Base-by-base conservation (phyloP, 1,140 invertebrate species). In the Maconellicoccus hirsutus region DNA sequence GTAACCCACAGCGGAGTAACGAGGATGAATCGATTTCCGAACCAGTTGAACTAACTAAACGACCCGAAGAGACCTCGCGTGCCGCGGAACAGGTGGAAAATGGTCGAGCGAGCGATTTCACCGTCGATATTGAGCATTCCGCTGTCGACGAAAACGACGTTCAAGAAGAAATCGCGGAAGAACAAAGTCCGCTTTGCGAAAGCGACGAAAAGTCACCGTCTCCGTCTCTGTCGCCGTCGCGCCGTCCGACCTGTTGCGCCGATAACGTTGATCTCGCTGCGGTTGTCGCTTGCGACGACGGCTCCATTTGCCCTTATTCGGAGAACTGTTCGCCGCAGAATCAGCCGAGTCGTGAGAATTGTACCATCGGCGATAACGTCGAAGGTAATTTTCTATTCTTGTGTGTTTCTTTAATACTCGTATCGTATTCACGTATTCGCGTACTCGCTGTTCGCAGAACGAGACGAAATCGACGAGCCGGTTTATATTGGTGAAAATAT, bases 61-160 rank as follows among this genome's bases (percentile, higher is more conserved):
- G 71, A 33, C 52, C n/a, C 14, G 71, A 19, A 70, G 38, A 71
- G 59, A 25, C 14, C 33, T 59, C 52, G 4, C 70, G 8, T 26
- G 52, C 29, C 33, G 72, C 26, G 33, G 59, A 71, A 29, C 61
- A 72, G 73, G 73, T 70, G 73, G 71, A 73, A 73, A 73, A 77
- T 73, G 59, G 52, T 63, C 66, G 42, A 59, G 16, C 33, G 72
- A 63, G 72, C 38, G 25, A 59, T 52, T 23, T 70, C 12, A 73
- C 73, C n/a, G 71, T 71, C 71, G 21, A 25, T 42, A 38, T 70
- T 70, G 52, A 16, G 21, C 39, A 52, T 29, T 70, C n/a, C 33
- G 63, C 16, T 66, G 70, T 70, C 19, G 70, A 72, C 38, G 70
- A 72, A 71, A 29, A 61, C 29, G 21, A 59, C 21, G 69, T 33